phyloP scores from a whole-genome alignment of 37 sponge, comb jelly and placozoan genomes.

The Diacarnus erythraeanus region DNA sequence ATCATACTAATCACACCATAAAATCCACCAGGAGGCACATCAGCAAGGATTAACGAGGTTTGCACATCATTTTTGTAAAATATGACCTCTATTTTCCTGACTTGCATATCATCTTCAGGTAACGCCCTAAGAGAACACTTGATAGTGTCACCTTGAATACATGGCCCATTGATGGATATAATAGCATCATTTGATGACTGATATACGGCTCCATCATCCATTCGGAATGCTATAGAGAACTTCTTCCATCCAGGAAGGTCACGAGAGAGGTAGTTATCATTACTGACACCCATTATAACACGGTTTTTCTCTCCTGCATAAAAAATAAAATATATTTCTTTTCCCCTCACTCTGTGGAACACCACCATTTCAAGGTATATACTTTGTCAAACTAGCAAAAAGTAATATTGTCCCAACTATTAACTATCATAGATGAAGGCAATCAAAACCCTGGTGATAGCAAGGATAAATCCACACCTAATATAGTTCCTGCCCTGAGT shows the following conservation, averaged over 20 bases:
- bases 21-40: constrained; percentile 52
- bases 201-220: constrained; percentile 55
- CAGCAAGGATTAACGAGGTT: constrained; percentile 2
- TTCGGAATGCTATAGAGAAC: constrained; percentile 60
- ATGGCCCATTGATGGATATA: constrained; percentile 6
- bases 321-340: too few species aligned
- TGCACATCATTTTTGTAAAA: constrained; percentile 42
- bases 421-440: too few species aligned
- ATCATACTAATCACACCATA: constrained; percentile 67
- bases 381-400: too few species aligned
- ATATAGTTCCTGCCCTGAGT: too few species aligned
- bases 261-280: constrained; percentile 40
- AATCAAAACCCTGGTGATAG: too few species aligned
- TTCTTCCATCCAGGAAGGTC: constrained; percentile 65
- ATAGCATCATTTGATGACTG: constrained; percentile 20
- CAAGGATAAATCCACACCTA: too few species aligned
- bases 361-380: too few species aligned
- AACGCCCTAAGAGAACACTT: constrained; percentile 10
- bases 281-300: constrained; percentile 64
- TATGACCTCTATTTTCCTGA: constrained; percentile 3
- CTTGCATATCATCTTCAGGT: background rate
- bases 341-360: too few species aligned
- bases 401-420: too few species aligned
- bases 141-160: constrained; percentile 36
- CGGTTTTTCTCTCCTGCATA: constrained; percentile 32